A percentile compares a stretch with the other conserved stretches of the same genome.
These are phyloP conservation scores for Solea solea DNA, from an alignment of 2,113 vertebrate species.

Conservation along the genomic window DNA sequence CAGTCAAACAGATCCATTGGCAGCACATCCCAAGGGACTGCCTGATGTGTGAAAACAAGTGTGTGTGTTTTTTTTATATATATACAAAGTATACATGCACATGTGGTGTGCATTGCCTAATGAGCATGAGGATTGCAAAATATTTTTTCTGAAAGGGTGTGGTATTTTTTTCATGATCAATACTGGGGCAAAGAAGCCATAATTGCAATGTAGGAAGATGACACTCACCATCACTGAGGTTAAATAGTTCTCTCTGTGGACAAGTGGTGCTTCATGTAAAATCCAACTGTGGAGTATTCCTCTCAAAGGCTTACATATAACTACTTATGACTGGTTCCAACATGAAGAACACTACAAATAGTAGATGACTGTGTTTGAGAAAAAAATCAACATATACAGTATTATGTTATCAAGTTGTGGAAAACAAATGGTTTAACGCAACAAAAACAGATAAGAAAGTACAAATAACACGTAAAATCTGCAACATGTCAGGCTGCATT, in stretches of 20 bases:
- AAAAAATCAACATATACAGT: background rate
- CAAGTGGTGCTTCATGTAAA: constrained; percentile 41
- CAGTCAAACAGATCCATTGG: constrained; percentile 72
- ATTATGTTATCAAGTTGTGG: background rate
- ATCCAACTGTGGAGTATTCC: constrained; percentile 34
- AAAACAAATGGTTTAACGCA: no score
- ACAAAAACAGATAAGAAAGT: no score
- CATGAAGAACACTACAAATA: constrained; percentile 10
- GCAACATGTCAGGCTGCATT: no score
- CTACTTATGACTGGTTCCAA: constrained; percentile 1
- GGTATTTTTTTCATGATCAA: constrained; percentile 45
- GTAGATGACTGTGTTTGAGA: background rate
- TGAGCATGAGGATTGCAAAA: constrained; percentile 50
- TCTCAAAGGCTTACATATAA: constrained; percentile 27
- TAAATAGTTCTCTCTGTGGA: constrained; percentile 44
- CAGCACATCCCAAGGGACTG: constrained; percentile 57
- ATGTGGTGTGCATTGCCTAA: constrained; percentile 32
- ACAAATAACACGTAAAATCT: no score
- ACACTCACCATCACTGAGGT: constrained; percentile 35
- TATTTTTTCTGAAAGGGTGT: constrained; percentile 37
- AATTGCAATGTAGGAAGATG: constrained; percentile 38
- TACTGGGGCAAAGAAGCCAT: constrained; percentile 42
- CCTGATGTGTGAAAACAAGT: constrained; percentile 13
- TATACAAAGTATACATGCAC: constrained; percentile 14
- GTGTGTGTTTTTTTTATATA: constrained; percentile 28